These are phyloP conservation scores for Pterophyllum scalare DNA, from an alignment of 2,113 vertebrate genomes.

Conservation along the genomic window DNA sequence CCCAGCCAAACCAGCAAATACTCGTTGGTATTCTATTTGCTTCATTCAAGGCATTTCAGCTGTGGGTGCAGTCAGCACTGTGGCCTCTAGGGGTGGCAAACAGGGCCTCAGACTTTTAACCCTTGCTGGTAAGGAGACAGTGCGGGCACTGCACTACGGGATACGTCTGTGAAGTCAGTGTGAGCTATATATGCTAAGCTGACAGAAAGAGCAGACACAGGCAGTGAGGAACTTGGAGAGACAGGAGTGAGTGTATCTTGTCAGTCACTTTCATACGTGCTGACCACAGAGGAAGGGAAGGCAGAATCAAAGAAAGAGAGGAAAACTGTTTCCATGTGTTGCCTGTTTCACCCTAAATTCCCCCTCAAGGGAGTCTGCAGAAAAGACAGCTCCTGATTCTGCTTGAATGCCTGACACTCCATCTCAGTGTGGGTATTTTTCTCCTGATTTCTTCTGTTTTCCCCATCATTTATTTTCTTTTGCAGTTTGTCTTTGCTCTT, in stretches of 20 bases:
- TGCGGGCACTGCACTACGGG: background rate
- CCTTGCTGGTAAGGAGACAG: background rate
- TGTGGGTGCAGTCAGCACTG: background rate
- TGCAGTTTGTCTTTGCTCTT: background rate
- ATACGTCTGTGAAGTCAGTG: background rate
- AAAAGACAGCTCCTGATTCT: conserved; percentile 21
- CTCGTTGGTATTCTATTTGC: background rate
- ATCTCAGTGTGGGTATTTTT: background rate
- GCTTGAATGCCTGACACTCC: background rate
- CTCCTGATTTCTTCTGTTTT: background rate
- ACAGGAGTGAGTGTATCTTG: conserved; percentile 21
- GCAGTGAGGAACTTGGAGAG: background rate
- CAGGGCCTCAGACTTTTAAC: background rate
- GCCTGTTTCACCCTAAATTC: conserved; percentile 19
- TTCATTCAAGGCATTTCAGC: background rate
- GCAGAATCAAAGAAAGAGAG: background rate
- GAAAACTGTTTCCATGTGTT: conserved; percentile 25
- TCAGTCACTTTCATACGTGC: conserved; percentile 39
- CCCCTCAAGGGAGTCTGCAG: conserved; percentile 25
- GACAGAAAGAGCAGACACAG: background rate
- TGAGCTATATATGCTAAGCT: background rate
- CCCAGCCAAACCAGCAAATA: no score
- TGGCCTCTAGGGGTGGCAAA: background rate
- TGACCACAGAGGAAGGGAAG: conserved; percentile 30
- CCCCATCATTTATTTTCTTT: background rate